Evolutionary conservation across 2,797 vertebrate species (phyloP).

Genomic region (Alcedo quadribrachys): DNA sequence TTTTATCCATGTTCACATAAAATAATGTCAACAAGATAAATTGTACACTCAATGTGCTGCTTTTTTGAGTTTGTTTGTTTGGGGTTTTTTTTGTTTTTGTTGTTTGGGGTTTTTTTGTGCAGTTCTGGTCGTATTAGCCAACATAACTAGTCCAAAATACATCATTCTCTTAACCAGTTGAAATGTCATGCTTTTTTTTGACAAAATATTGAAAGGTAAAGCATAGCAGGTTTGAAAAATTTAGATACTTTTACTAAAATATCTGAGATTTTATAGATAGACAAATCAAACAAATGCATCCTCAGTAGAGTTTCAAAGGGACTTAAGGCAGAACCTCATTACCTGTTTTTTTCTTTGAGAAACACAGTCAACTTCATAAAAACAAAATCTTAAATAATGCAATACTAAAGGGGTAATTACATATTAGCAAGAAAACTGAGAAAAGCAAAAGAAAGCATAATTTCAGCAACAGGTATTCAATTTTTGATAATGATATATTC

Average conservation of each 20-base stretch:
- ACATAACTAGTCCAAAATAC: neutral
- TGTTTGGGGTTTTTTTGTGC: neutral
- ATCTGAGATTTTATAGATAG: neutral
- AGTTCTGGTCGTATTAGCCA: conserved; percentile 13
- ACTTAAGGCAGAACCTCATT: neutral
- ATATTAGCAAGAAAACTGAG: neutral
- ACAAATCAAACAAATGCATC: conserved; percentile 17
- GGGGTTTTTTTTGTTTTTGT: too few relatives aligned
- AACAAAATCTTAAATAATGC: neutral
- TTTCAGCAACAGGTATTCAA: neutral
- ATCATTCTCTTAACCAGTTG: neutral
- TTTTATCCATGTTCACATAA: conserved; percentile 75
- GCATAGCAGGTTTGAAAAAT: neutral
- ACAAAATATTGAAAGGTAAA: conserved; percentile 40
- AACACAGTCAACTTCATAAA: neutral
- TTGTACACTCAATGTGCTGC: conserved; percentile 65
- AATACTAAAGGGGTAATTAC: neutral
- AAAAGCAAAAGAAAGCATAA: neutral
- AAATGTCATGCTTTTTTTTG: conserved; percentile 1
- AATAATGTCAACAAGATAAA: conserved; percentile 82
- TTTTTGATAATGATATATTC: neutral
- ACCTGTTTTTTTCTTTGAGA: conserved; percentile 11
- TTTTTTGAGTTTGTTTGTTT: conserved; percentile 43
- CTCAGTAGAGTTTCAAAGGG: neutral
- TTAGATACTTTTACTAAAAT: conserved; percentile 7